Percentiles rank a stretch among this genome's conserved stretches.
Conservation (phyloP, 2,888 invertebrate species). For the Yponomeuta plumbellus region DNA sequence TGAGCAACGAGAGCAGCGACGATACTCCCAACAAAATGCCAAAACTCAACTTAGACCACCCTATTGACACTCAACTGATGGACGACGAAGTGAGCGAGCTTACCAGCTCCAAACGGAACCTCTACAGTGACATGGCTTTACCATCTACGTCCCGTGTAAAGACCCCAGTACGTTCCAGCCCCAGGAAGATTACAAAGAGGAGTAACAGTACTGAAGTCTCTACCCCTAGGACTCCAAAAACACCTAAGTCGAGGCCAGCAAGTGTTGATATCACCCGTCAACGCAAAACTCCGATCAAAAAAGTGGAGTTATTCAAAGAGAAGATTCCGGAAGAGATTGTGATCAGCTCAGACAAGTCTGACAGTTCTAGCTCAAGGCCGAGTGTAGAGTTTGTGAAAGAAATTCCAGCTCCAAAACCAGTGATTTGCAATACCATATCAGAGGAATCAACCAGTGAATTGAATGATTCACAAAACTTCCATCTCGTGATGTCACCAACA, state of each 20-base stretch:
- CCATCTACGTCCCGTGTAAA: slow-evolving; percentile 52
- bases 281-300: slow-evolving; percentile 44
- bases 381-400: slow-evolving; percentile 49
- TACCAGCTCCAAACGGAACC: slow-evolving; percentile 31
- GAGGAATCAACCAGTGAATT: slow-evolving; percentile 47
- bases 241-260: slow-evolving; percentile 53
- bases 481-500: slow-evolving; percentile 54
- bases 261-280: slow-evolving; percentile 53
- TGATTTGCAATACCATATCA: slow-evolving; percentile 26
- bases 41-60: slow-evolving; percentile 44
- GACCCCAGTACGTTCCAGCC: slow-evolving; percentile 53
- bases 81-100: slow-evolving; percentile 62
- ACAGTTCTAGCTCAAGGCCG: slow-evolving; percentile 39
- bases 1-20: slow-evolving; percentile 43
- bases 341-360: slow-evolving; percentile 33
- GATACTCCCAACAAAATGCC: slow-evolving; percentile 47
- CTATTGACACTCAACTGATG: slow-evolving; percentile 45
- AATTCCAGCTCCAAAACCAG: slow-evolving; percentile 36
- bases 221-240: slow-evolving; percentile 53
- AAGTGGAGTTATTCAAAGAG: slow-evolving; percentile 21
- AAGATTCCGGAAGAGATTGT: slow-evolving; percentile 26
- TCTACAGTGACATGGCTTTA: slow-evolving; percentile 35
- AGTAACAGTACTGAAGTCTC: slow-evolving; percentile 57
- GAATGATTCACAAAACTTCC: slow-evolving; percentile 64
- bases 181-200: slow-evolving; percentile 50